Conservation (phyloP, 2,113 vertebrate genomes). For the Percina caprodes region DNA sequence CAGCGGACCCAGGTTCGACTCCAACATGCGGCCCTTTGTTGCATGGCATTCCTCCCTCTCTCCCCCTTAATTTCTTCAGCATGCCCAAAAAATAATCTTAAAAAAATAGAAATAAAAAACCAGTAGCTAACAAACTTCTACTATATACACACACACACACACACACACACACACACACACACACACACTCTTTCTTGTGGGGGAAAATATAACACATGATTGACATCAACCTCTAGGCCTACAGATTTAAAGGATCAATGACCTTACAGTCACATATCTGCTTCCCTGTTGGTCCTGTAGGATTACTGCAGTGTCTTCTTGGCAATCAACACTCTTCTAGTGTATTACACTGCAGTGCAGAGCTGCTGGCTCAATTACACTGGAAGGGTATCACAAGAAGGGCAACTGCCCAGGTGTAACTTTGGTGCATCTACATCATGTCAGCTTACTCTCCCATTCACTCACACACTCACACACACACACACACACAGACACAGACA, state of each 20-base stretch:
- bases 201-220: no score
- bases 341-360: constrained; percentile 58
- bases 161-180: not conserved
- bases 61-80: no score
- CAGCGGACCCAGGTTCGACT: no score
- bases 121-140: no score
- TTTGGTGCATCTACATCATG: constrained; percentile 10
- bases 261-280: constrained; percentile 11
- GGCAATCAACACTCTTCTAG: not conserved
- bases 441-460: constrained; percentile 7
- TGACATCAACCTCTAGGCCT: not conserved
- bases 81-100: no score
- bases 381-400: constrained; percentile 9
- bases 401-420: constrained; percentile 17
- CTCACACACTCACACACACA: constrained; percentile 24
- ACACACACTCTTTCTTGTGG: not conserved
- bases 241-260: not conserved
- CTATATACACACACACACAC: not conserved
- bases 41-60: no score
- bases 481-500: constrained; percentile 25
- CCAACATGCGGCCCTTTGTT: no score
- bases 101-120: no score
- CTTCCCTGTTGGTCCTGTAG: constrained; percentile 23
- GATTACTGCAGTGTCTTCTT: constrained; percentile 47
- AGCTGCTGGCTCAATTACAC: constrained; percentile 25